phyloP scores from a whole-genome alignment of 2,797 vertebrate genomes.

The Phataginus tetradactyla region DNA sequence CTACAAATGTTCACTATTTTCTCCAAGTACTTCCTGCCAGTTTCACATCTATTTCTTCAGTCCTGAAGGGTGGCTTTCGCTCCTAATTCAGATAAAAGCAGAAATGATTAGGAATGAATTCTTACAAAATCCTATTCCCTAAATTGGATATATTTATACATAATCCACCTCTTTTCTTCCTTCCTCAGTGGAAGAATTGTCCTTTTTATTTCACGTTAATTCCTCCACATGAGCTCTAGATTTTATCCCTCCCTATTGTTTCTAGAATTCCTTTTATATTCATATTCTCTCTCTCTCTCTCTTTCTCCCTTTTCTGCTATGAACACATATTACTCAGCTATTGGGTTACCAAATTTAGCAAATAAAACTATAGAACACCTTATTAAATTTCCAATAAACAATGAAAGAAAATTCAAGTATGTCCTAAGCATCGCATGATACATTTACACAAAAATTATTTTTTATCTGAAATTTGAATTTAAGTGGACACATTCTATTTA shows the following conservation, averaged over 20 bases:
- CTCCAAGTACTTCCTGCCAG: not conserved
- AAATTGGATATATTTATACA: not conserved
- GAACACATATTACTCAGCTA: not conserved
- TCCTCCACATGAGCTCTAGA: not conserved
- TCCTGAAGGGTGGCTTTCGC: not conserved
- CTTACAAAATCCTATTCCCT: not conserved
- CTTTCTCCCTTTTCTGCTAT: not conserved
- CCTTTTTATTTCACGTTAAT: not conserved
- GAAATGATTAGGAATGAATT: not conserved
- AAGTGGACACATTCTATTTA: not conserved
- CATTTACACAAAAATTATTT: not conserved
- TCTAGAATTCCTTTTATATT: not conserved
- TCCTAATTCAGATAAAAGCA: not conserved
- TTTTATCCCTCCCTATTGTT: not conserved
- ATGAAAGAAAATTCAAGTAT: not conserved
- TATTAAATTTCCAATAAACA: not conserved
- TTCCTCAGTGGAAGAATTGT: not conserved
- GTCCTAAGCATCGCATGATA: not conserved
- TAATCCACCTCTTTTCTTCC: not conserved
- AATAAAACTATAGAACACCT: not conserved
- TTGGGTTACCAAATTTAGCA: not conserved
- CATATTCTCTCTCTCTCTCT: not conserved
- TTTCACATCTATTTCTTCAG: not conserved
- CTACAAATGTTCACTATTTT: not conserved
- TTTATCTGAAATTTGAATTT: not conserved